Evolutionary conservation across 2,797 vertebrate species (phyloP).

Genomic region (Menidia menidia): DNA sequence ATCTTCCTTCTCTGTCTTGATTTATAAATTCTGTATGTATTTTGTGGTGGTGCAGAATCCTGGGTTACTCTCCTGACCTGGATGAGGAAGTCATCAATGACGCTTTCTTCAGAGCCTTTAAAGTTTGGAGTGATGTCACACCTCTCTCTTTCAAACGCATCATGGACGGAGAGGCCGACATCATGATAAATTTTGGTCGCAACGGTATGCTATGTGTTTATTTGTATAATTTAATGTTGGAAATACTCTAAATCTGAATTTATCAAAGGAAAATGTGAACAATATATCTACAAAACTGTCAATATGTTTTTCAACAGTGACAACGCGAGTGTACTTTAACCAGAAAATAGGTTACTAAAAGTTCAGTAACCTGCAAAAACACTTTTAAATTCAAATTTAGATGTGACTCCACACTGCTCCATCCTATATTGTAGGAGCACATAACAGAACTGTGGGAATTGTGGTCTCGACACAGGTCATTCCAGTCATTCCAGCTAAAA

Average conservation of each 20-base stretch:
- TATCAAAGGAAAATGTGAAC: not conserved
- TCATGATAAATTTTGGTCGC: slow-evolving; percentile 98
- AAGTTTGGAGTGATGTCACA: slow-evolving; percentile 97
- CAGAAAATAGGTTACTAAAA: slow-evolving; percentile 15
- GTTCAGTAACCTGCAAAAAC: slow-evolving; percentile 18
- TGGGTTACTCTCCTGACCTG: slow-evolving; percentile 92
- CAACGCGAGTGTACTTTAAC: not conserved
- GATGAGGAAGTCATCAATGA: slow-evolving; percentile 95
- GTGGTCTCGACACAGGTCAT: slow-evolving; percentile 6
- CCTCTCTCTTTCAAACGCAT: slow-evolving; percentile 90
- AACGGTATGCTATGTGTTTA: slow-evolving; percentile 85
- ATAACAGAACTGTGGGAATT: slow-evolving; percentile 28
- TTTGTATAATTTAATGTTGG: not conserved
- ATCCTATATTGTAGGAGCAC: slow-evolving; percentile 22
- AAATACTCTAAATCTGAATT: not conserved
- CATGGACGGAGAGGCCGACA: slow-evolving; percentile 96
- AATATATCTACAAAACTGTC: not conserved
- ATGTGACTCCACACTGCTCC: not conserved
- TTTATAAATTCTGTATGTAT: not conserved
- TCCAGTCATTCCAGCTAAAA: slow-evolving; percentile 39
- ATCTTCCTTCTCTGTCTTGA: slow-evolving; percentile 1
- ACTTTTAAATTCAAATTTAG: slow-evolving; percentile 5
- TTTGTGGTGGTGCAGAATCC: slow-evolving; percentile 84
- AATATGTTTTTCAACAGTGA: not conserved
- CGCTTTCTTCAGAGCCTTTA: slow-evolving; percentile 95